Evolutionary conservation across 2,113 vertebrate species (phyloP).

Genomic region (Myiopsitta monachus): DNA sequence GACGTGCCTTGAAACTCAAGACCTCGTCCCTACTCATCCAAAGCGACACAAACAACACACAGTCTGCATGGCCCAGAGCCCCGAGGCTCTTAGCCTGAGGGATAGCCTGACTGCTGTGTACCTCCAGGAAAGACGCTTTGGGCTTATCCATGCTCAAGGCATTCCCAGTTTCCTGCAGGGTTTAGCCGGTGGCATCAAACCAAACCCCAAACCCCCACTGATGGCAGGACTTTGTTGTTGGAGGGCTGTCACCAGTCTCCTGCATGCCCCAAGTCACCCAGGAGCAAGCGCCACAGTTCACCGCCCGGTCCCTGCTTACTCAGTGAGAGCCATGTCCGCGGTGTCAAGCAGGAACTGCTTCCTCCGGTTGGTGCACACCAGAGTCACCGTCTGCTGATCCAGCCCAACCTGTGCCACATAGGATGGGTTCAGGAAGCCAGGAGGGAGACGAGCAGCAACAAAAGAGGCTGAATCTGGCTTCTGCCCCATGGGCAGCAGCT

Average conservation of each 20-base stretch:
- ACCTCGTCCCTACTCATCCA: background rate
- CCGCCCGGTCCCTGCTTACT: conserved; percentile 72
- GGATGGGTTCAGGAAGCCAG: background rate
- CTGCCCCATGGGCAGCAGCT: background rate
- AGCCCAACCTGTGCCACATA: conserved; percentile 85
- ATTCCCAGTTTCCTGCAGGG: background rate
- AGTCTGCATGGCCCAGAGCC: background rate
- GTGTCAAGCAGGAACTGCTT: conserved; percentile 94
- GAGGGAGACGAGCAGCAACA: rapidly evolving
- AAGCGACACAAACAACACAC: rapidly evolving
- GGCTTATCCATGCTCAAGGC: background rate
- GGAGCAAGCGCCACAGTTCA: background rate
- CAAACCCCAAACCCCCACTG: background rate
- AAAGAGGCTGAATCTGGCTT: background rate
- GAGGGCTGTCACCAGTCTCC: background rate
- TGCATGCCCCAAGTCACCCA: rapidly evolving
- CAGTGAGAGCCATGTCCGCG: conserved; percentile 84
- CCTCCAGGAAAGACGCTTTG: background rate
- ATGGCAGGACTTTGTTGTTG: background rate
- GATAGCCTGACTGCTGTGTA: background rate
- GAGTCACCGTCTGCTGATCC: conserved; percentile 88
- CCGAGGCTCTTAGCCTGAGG: background rate
- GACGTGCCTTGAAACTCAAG: background rate
- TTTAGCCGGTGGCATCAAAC: background rate
- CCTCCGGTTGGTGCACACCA: conserved; percentile 93